Percentiles rank a stretch among this genome's conserved stretches.
These are phyloP conservation scores for Drosophila falleni DNA, from an alignment of 2,888 invertebrate species.

Conservation along the genomic window DNA sequence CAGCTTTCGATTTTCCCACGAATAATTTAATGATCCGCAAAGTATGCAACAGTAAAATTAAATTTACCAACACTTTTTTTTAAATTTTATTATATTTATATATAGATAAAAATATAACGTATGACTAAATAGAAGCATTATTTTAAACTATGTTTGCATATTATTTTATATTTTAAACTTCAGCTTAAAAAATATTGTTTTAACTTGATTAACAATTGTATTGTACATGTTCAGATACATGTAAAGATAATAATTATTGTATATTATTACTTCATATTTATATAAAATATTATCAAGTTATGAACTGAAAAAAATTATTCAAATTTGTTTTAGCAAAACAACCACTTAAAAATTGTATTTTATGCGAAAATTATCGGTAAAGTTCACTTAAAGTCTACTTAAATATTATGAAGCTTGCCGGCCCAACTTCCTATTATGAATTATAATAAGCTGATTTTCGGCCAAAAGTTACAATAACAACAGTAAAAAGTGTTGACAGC, in stretches of 20 bases:
- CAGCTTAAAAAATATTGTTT: too few relatives aligned
- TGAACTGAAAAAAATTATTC: constrained; percentile 15
- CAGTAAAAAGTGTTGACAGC: constrained; percentile 21
- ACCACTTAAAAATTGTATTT: neutral
- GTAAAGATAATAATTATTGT: too few relatives aligned
- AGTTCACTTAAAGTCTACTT: neutral
- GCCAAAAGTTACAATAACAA: constrained; percentile 17
- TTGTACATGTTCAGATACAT: too few relatives aligned
- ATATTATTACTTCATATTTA: too few relatives aligned
- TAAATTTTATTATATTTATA: too few relatives aligned
- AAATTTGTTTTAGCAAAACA: constrained; percentile 4
- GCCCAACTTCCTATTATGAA: constrained; percentile 28
- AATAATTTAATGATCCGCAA: constrained; percentile 4
- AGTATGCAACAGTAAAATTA: constrained; percentile 35
- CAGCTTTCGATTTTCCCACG: constrained; percentile 24
- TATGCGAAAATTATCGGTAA: constrained; percentile 10
- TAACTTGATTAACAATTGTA: too few relatives aligned
- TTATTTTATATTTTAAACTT: too few relatives aligned
- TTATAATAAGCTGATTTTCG: constrained; percentile 41
- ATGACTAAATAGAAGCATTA: too few relatives aligned
- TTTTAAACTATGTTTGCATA: too few relatives aligned
- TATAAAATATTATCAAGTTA: too few relatives aligned
- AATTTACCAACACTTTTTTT: neutral
- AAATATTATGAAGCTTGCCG: constrained; percentile 25
- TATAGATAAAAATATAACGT: too few relatives aligned